Percentiles rank a stretch among this genome's conserved stretches.
Evolutionary conservation across 2,797 vertebrate genomes (phyloP).

Genomic region (Sebastes hubbsi): DNA sequence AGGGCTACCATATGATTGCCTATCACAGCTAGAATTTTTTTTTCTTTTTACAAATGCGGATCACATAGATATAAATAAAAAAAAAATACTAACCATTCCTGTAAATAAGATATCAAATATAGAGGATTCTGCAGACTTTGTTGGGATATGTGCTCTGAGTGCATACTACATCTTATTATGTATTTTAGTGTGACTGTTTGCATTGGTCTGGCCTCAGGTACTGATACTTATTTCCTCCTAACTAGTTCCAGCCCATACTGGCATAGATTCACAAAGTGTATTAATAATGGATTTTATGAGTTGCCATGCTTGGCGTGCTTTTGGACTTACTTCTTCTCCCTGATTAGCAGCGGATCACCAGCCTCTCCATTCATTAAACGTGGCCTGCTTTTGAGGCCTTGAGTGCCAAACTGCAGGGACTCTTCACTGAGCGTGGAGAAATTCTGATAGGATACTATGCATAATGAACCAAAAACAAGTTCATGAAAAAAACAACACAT

Average conservation of each 20-base stretch:
- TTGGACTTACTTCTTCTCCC: background rate
- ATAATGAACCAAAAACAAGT: slow-evolving; percentile 49
- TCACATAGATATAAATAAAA: background rate
- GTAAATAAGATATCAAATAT: background rate
- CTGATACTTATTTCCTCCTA: background rate
- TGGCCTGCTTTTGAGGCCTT: background rate
- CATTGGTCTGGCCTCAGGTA: background rate
- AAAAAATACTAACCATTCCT: background rate
- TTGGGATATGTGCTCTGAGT: background rate
- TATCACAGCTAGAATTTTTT: background rate
- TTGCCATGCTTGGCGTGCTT: background rate
- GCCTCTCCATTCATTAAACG: slow-evolving; percentile 28
- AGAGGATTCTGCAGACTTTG: background rate
- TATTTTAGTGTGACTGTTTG: background rate
- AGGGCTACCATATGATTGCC: background rate
- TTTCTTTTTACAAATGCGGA: background rate
- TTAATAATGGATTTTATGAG: slow-evolving; percentile 10
- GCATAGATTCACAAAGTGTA: background rate
- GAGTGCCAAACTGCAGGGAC: slow-evolving; percentile 17
- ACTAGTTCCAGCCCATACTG: background rate
- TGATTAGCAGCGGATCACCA: slow-evolving; percentile 28
- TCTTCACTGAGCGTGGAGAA: slow-evolving; percentile 8
- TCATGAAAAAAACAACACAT: slow-evolving; percentile 15
- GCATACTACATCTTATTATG: background rate
- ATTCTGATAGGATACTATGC: slow-evolving; percentile 21